These are phyloP conservation scores for Cartodere bifasciata DNA, from an alignment of 2,888 invertebrate species.

Conservation along the genomic window DNA sequence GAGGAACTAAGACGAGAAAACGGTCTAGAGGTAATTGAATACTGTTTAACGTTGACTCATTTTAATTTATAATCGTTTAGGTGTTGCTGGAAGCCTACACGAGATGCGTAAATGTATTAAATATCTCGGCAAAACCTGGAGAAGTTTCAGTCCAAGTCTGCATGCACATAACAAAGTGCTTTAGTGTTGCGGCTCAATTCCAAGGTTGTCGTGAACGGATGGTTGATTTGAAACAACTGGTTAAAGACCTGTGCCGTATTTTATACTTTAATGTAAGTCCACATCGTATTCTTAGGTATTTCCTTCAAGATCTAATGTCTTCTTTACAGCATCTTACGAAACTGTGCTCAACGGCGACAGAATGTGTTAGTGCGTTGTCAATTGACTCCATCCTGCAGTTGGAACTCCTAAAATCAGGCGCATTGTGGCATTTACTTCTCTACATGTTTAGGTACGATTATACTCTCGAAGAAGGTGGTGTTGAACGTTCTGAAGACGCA, in stretches of 20 bases:
- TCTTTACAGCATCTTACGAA: conserved; percentile 61
- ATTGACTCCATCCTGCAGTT: conserved; percentile 78
- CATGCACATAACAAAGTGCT: conserved; percentile 80
- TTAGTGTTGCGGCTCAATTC: conserved; percentile 92
- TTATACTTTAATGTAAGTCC: conserved; percentile 65
- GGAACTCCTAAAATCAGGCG: conserved; percentile 72
- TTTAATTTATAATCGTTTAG: conserved; percentile 27
- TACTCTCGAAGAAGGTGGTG: conserved; percentile 92
- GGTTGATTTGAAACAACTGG: conserved; percentile 75
- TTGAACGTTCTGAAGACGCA: conserved; percentile 68
- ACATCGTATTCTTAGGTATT: too few species aligned
- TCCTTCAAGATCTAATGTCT: too few species aligned
- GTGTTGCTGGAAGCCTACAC: conserved; percentile 81
- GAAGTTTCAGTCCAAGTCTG: conserved; percentile 87
- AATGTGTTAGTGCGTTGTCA: conserved; percentile 78
- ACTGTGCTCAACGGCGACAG: conserved; percentile 76
- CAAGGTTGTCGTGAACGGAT: conserved; percentile 78
- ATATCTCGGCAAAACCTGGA: conserved; percentile 57
- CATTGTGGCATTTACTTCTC: conserved; percentile 80
- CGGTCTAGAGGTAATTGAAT: conserved; percentile 63
- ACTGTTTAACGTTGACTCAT: background rate
- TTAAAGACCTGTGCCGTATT: conserved; percentile 75
- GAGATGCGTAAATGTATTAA: conserved; percentile 86
- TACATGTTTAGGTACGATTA: conserved; percentile 93
- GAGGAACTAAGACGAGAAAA: conserved; percentile 92